phyloP scores from a whole-genome alignment of 2,113 vertebrate genomes.

The Otis tarda region DNA sequence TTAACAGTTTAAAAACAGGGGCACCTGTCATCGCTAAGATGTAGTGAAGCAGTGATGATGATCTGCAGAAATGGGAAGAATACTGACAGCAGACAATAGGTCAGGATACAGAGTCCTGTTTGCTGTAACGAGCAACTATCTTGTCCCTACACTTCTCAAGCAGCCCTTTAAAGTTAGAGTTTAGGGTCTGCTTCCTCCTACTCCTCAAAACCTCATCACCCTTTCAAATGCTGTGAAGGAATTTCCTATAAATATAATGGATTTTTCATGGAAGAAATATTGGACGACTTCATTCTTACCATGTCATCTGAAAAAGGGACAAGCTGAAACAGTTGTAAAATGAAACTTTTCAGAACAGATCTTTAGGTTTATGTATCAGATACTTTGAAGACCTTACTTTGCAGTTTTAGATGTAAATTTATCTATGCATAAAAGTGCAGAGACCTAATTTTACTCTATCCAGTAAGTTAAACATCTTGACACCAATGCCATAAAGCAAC shows the following conservation, averaged over 20 bases:
- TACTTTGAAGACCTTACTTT: background rate
- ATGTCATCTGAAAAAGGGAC: background rate
- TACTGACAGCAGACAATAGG: background rate
- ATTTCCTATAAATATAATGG: background rate
- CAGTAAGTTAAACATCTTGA: background rate
- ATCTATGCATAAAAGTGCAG: background rate
- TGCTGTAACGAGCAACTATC: background rate
- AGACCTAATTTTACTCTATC: background rate
- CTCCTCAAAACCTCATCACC: background rate
- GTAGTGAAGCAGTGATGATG: background rate
- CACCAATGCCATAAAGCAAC: background rate
- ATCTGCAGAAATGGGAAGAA: background rate
- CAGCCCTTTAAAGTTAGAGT: background rate
- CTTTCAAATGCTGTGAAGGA: background rate
- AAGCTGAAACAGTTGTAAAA: background rate
- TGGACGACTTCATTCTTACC: background rate
- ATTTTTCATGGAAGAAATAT: background rate
- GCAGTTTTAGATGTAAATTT: background rate
- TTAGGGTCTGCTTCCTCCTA: background rate
- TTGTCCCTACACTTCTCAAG: background rate
- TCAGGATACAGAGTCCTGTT: background rate
- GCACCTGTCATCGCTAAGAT: background rate
- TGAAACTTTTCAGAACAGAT: background rate
- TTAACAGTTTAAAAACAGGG: background rate
- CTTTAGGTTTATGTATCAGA: background rate